These are phyloP conservation scores for Tipula confusa DNA, from an alignment of 2,888 invertebrate genomes.

Conservation along the genomic window DNA sequence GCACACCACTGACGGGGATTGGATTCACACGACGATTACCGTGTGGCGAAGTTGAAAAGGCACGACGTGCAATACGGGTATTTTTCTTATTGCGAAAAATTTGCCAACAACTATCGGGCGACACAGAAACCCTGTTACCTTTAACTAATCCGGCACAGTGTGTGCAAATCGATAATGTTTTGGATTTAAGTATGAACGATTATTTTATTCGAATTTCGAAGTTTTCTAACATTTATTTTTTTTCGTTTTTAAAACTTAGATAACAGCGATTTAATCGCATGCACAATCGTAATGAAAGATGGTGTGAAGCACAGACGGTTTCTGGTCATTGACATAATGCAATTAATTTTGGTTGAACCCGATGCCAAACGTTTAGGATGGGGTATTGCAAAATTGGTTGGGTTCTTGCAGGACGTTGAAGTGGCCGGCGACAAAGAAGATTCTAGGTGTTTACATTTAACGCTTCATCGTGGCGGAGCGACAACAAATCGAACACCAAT, in stretches of 20 bases:
- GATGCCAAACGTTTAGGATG: constrained; percentile 91
- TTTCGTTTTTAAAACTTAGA: constrained; percentile 58
- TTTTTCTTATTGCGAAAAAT: constrained; percentile 84
- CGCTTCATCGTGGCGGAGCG: constrained; percentile 74
- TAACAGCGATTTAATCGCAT: constrained; percentile 95
- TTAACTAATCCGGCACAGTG: constrained; percentile 82
- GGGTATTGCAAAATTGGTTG: constrained; percentile 96
- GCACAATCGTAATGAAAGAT: constrained; percentile 88
- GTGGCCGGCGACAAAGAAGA: constrained; percentile 95
- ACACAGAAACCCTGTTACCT: constrained; percentile 82
- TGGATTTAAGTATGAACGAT: constrained; percentile 81
- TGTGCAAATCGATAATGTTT: constrained; percentile 88
- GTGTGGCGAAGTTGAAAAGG: constrained; percentile 91
- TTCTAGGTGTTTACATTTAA: constrained; percentile 89
- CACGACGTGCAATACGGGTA: constrained; percentile 83
- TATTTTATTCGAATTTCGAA: constrained; percentile 21
- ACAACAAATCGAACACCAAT: constrained; percentile 70
- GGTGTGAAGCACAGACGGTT: constrained; percentile 88
- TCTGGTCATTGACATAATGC: constrained; percentile 90
- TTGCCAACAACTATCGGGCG: constrained; percentile 73
- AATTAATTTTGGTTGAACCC: constrained; percentile 95
- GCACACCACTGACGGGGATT: constrained; percentile 93
- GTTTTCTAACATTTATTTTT: constrained; percentile 33
- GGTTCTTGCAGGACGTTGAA: constrained; percentile 92
- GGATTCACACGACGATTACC: constrained; percentile 90